Evolutionary conservation across 2,888 invertebrate species (phyloP), one percentile per base, ranked within the genome.

Genomic region (Timema podura): DNA sequence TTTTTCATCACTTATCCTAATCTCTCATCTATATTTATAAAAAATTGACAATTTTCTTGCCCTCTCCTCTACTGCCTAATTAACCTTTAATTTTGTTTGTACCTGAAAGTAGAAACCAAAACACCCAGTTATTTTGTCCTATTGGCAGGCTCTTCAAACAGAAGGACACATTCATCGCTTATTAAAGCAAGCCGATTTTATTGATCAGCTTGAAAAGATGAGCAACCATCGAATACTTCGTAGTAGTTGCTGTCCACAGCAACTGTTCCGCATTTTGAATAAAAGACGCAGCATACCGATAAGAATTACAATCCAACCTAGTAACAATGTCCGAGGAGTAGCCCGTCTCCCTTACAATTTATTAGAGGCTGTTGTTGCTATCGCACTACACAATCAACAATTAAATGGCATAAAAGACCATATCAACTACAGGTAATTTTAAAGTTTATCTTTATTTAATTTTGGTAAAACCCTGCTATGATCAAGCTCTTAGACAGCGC

Each of bases 111-210:
- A 11, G 11, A n/a, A 51, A 7, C 13, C 16, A 64, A 5, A 45
- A 16, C 16, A 15, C 5, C 45, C 16, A 9, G 10, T 46, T 15
- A 1, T 10, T 46, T 5, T 15, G 5, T 46, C 46, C 5, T 54
- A 15, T 57, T 46, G 9, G 15, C 67, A 75, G 73, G 75, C 77
- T 44, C 72, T 79, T 61, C 77, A 77, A 69, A 74, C 74, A 45
- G 76, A 78, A 70, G 80, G 82, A 7, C 77, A 79, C 64, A 79
- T 79, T 5, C 77, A 78, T 67, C 76, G 80, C 64, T 73, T 81
- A 68, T 79, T 80, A 70, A 81, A 81, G 70, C 81, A 81, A 73
- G 79, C 80, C 2, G 80, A 80, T 65, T 82, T 81, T 75, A 74
- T 81, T 13, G 74, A 77, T 16, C 81, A 82, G 71, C 75, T 81